These are phyloP conservation scores for Drosophila insularis DNA, from an alignment of 1,140 invertebrate genomes.

Conservation along the genomic window DNA sequence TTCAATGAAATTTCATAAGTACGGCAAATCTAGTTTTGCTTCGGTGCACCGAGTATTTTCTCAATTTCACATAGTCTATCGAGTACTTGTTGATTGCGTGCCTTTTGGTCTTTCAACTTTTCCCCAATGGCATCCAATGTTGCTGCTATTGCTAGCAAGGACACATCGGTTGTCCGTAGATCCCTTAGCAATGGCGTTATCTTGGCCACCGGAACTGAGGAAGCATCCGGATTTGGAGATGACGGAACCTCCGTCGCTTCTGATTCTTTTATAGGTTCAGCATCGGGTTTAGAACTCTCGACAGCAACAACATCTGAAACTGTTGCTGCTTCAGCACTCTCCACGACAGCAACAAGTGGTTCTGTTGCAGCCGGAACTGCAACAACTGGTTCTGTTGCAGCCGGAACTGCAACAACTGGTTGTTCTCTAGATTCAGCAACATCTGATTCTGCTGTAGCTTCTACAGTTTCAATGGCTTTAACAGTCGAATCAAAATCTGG, in stretches of 20 bases:
- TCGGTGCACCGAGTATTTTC: conserved; percentile 53
- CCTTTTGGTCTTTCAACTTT: conserved; percentile 56
- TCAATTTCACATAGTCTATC: conserved; percentile 68
- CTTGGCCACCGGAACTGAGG: conserved; percentile 51
- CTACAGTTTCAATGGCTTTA: not conserved
- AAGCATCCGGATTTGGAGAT: conserved; percentile 15
- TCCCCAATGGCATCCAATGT: conserved; percentile 61
- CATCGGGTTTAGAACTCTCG: not conserved
- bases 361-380: not conserved
- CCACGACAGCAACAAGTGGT: not conserved
- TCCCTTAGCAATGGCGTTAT: conserved; percentile 56
- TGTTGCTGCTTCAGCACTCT: not conserved
- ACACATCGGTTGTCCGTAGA: conserved; percentile 54
- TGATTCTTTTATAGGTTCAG: not conserved
- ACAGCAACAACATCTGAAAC: not conserved
- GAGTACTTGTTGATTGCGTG: conserved; percentile 56
- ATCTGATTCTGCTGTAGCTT: not conserved
- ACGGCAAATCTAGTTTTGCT: conserved; percentile 15
- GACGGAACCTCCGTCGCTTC: not conserved
- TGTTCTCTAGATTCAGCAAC: not conserved
- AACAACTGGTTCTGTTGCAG: conserved; percentile 3
- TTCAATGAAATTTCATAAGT: not conserved
- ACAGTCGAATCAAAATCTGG: not conserved
- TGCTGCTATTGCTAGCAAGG: conserved; percentile 56
- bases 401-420: not conserved